Evolutionary conservation across 2,797 vertebrate genomes (phyloP), one percentile per base, ranked within the genome.

Genomic region (Ptychadena robeensis): DNA sequence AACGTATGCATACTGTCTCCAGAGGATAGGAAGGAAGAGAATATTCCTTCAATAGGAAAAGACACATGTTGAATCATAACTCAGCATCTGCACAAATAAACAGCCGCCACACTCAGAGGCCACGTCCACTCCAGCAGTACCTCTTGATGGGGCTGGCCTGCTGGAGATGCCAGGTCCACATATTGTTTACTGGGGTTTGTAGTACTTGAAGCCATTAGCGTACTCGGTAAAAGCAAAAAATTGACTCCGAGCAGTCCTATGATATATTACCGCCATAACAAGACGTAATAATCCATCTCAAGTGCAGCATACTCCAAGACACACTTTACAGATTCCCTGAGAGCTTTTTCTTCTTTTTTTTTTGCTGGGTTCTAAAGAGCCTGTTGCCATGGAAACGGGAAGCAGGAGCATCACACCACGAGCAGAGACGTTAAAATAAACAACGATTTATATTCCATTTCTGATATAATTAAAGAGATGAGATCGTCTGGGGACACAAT

Each of bases 331-430:
- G 63, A 75, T 25, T 68, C 66, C 32, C 65, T 68, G 70, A 71
- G 79, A 44, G 79, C 79, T 81, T 81, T 66, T 67, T 44, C 12
- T n/a, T n/a, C n/a, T n/a, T n/a, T n/a, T n/a, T n/a, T n/a, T n/a
- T n/a, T n/a, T n/a, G n/a, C n/a, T n/a, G 70, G 61, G 11, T 71
- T 65, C 38, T 48, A 81, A 81, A 66, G 40, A 22, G 35, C 35
- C 68, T 14, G 71, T 75, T 75, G 32, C 71, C 64, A 61, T 74
- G 65, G 80, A 75, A 82, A 82, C 64, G 12, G 27, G 48, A 75
- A 11, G 18, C 72, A 68, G 44, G 57, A 35, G 34, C 14, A 34
- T 71, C 32, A 32, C 35, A 25, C 53, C 31, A 70, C 57, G 77
- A 69, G 66, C 31, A 61, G 59, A 61, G 37, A 53, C 28, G 40